These are phyloP conservation scores for Brachionus calyciflorus DNA, from an alignment of 1,140 invertebrate genomes.

Conservation along the genomic window DNA sequence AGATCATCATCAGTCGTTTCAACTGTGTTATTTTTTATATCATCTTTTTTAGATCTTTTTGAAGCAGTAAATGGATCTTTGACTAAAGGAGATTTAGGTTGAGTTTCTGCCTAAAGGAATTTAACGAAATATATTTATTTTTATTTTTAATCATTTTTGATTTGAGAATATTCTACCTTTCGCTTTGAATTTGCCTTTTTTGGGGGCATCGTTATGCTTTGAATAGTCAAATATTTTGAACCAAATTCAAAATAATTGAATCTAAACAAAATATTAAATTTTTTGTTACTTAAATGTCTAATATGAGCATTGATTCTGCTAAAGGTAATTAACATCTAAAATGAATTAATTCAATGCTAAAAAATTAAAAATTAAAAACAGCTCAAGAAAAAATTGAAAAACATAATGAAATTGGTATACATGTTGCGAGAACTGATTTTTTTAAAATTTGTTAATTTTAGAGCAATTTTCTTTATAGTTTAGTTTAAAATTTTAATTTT, in stretches of 20 bases:
- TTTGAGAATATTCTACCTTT: neutral
- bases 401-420: too few relatives aligned
- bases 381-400: too few relatives aligned
- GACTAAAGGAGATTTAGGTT: neutral
- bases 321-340: neutral
- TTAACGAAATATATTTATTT: too few relatives aligned
- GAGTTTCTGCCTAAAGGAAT: neutral
- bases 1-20: neutral
- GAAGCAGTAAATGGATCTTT: constrained; percentile 24
- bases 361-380: too few relatives aligned
- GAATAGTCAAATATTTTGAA: neutral
- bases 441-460: too few relatives aligned
- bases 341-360: too few relatives aligned
- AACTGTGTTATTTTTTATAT: too few relatives aligned
- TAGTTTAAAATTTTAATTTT: too few relatives aligned
- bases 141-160: too few relatives aligned
- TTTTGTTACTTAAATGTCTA: neutral
- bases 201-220: neutral
- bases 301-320: neutral
- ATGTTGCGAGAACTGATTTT: too few relatives aligned
- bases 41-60: constrained; percentile 9
- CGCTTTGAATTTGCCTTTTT: constrained; percentile 16
- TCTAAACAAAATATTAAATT: constrained; percentile 31
- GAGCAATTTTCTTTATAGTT: too few relatives aligned
- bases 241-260: neutral